Conservation (phyloP, 2,888 invertebrate species). For the Ennomos fuscantarius region DNA sequence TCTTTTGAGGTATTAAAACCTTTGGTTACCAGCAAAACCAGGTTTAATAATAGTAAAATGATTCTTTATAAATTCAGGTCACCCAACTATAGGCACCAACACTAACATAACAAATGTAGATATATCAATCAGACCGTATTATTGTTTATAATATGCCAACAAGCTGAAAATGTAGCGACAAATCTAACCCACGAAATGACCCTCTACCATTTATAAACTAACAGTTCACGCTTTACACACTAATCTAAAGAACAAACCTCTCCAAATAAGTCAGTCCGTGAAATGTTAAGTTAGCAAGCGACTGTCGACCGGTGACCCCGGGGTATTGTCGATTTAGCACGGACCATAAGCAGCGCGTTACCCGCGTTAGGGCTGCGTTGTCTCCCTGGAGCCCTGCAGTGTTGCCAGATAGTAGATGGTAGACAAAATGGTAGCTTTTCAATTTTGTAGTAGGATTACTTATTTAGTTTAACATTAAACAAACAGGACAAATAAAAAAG, state of each 20-base stretch:
- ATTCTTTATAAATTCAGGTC: too few relatives aligned
- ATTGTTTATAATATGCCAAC: too few relatives aligned
- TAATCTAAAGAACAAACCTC: constrained; percentile 65
- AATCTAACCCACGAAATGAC: background rate
- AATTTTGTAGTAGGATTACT: too few relatives aligned
- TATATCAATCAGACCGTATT: too few relatives aligned
- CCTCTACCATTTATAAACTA: background rate
- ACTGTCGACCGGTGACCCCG: constrained; percentile 42
- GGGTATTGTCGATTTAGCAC: constrained; percentile 78
- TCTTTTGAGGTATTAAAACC: too few relatives aligned
- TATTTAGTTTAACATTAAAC: too few relatives aligned
- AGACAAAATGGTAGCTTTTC: background rate
- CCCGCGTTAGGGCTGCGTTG: constrained; percentile 49
- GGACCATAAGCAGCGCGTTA: constrained; percentile 79
- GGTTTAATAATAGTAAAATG: too few relatives aligned
- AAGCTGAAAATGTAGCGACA: background rate
- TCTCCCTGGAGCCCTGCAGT: constrained; percentile 54
- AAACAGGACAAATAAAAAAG: too few relatives aligned
- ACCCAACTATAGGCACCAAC: too few relatives aligned
- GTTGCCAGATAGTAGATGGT: constrained; percentile 5
- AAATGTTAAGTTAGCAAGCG: constrained; percentile 65
- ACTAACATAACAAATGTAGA: too few relatives aligned
- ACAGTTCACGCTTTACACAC: constrained; percentile 54
- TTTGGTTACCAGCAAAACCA: too few relatives aligned
- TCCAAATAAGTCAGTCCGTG: constrained; percentile 62